phyloP scores from a whole-genome alignment of 2,113 vertebrate species.

The Plecotus auritus region DNA sequence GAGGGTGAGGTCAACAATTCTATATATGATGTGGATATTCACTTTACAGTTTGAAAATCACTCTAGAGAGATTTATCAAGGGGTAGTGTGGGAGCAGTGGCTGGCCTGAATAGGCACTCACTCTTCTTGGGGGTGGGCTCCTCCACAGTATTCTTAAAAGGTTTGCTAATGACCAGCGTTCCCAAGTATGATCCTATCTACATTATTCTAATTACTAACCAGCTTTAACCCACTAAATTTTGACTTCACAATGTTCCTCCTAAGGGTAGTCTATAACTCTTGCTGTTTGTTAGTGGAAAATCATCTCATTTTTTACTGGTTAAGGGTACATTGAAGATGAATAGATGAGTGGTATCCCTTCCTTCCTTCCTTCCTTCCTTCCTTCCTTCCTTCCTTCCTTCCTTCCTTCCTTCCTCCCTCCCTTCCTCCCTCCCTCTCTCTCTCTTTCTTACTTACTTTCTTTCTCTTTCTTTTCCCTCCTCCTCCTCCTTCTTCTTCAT shows the following conservation, averaged over 20 bases:
- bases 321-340: neutral
- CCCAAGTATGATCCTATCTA: neutral
- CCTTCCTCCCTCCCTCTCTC: too few species aligned
- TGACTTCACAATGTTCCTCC: neutral
- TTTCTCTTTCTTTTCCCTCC: accelerated
- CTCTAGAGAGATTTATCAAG: neutral
- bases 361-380: neutral
- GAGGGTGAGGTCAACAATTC: neutral
- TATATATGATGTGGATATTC: neutral
- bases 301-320: neutral
- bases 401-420: accelerated
- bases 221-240: neutral
- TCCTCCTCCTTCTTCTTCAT: too few species aligned
- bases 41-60: neutral
- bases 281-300: neutral
- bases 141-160: neutral
- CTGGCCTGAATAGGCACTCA: neutral
- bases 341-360: neutral
- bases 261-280: neutral
- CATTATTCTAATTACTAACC: neutral
- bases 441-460: neutral
- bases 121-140: neutral
- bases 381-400: neutral
- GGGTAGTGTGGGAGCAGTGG: neutral
- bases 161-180: neutral